Evolutionary conservation across 2,888 invertebrate genomes (phyloP), one percentile per base, ranked within the genome.

Genomic region (Gnatocerus cornutus): DNA sequence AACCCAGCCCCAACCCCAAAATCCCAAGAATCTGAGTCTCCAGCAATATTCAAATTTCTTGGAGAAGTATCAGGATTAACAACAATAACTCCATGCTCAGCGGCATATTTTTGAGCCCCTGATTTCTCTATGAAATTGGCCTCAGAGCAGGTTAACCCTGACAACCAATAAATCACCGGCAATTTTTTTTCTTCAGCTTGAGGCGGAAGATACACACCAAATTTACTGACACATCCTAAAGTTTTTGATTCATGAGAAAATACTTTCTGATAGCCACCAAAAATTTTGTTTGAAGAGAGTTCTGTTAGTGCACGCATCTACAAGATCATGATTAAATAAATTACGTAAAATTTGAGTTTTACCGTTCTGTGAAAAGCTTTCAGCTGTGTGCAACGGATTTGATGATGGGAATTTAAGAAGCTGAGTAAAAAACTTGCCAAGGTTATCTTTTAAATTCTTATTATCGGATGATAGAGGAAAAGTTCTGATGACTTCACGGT

Each of bases 21-120:
- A 85, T 98, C 98, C 90, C 94, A 98, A 12, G 90, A 87, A 33
- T 96, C 97, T 81, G 95, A 93, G 85, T 99, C 96, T 0, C 97
- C 98, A 10, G 93, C 91, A 67, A 99, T 90, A 77, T 95, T 93
- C 8, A 94, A 89, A 4, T 94, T 95, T 78, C 98, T 89, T 0
- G 99, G 99, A 75, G 98, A 98, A 0, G 99, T 99, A 81, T 99
- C 99, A 0, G 99, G 98, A 69, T 93, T 93, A 1, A 99, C 94
- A 59, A 99, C 89, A 72, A 96, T 90, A 1, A 99, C 85, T 0
- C 93, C 93, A 81, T 94, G 89, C 79, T 96, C 89, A 3, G 97
- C 89, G 3, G 99, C 99, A 85, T 92, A 92, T 86, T 90, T 90
- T 87, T 99, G 99, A 71, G 95, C 93, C n/a, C 98, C 98, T 48